These are phyloP conservation scores for Anomalospiza imberbis DNA, from an alignment of 2,797 vertebrate genomes.

Conservation along the genomic window DNA sequence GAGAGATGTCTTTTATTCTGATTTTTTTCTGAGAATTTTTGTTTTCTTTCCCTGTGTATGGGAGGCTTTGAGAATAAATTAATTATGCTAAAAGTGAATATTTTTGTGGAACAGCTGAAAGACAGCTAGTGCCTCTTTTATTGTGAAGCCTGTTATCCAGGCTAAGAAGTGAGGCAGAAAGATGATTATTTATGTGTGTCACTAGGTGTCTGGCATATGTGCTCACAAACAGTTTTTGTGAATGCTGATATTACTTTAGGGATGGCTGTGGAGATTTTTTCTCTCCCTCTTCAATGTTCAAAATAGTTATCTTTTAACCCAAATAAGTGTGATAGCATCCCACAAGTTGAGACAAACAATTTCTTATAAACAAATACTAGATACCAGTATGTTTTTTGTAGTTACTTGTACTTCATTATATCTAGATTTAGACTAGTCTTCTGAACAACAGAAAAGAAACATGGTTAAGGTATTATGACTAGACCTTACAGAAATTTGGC, in stretches of 20 bases:
- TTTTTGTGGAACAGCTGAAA: background rate
- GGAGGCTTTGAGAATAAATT: background rate
- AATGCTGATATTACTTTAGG: background rate
- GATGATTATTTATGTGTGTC: background rate
- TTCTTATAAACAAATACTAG: background rate
- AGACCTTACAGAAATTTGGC: background rate
- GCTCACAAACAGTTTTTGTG: background rate
- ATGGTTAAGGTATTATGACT: background rate
- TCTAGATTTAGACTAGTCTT: background rate
- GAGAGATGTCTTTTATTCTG: background rate
- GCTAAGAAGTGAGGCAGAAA: background rate
- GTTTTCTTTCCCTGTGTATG: background rate
- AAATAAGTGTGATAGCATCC: background rate
- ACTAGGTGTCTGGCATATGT: fast-evolving
- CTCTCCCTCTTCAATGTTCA: background rate
- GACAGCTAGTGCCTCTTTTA: background rate
- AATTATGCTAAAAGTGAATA: background rate
- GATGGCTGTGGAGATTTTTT: background rate
- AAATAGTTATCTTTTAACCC: background rate
- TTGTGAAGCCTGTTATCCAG: background rate
- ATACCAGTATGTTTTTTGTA: background rate
- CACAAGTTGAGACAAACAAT: background rate
- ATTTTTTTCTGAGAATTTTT: background rate
- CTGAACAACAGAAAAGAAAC: background rate
- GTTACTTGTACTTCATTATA: background rate